phyloP scores from a whole-genome alignment of 2,888 invertebrate genomes.

The Apotomis betuletana region DNA sequence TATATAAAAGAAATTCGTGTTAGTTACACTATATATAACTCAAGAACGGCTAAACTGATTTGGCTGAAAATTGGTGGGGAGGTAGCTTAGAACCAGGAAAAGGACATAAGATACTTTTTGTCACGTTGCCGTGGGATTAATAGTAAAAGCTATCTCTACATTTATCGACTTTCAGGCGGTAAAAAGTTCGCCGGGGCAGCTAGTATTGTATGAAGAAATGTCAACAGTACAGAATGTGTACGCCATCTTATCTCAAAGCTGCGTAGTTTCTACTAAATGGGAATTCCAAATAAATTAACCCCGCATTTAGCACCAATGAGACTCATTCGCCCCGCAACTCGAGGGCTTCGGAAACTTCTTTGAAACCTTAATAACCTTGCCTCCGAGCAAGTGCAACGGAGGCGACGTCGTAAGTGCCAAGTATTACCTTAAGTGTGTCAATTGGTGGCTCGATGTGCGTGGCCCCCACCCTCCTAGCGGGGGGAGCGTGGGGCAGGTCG shows the following conservation, averaged over 20 bases:
- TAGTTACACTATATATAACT: too few relatives aligned
- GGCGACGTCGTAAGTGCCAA: slow-evolving; percentile 72
- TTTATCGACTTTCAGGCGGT: too few relatives aligned
- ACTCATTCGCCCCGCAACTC: slow-evolving; percentile 12
- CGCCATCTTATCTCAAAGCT: not conserved
- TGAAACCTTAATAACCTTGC: slow-evolving; percentile 43
- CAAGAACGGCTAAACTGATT: too few relatives aligned
- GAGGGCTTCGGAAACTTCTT: slow-evolving; percentile 39
- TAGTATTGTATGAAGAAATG: not conserved
- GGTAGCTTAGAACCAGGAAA: too few relatives aligned
- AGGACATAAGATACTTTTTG: too few relatives aligned
- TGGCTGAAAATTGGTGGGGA: too few relatives aligned
- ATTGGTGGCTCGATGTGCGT: slow-evolving; percentile 82
- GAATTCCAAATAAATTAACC: slow-evolving; percentile 18
- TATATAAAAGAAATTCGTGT: too few relatives aligned
- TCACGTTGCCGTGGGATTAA: accelerated
- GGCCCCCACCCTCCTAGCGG: slow-evolving; percentile 68
- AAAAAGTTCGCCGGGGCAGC: too few relatives aligned
- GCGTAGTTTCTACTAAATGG: not conserved
- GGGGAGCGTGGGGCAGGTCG: slow-evolving; percentile 82
- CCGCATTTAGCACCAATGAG: slow-evolving; percentile 29
- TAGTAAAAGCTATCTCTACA: too few relatives aligned
- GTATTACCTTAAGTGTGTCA: slow-evolving; percentile 83
- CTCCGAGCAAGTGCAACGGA: slow-evolving; percentile 59
- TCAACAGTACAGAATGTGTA: slow-evolving; percentile 2